Percentiles rank a stretch among this genome's conserved stretches.
Conservation (phyloP, 2,888 invertebrate genomes). For the Rhagonycha fulva region DNA sequence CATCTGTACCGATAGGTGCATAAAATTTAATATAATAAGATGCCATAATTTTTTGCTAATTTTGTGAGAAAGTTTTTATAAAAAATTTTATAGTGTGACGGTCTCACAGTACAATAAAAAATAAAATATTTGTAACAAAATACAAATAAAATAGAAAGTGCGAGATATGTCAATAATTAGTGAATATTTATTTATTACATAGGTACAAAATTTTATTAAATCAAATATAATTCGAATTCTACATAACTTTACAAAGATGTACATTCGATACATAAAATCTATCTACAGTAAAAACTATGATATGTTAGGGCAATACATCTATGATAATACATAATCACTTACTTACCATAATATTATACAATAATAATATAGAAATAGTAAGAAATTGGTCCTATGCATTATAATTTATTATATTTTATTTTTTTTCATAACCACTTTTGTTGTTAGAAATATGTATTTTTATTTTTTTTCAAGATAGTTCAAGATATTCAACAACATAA, state of each 20-base stretch:
- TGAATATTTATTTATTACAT: slow-evolving; percentile 1
- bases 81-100: too few species aligned
- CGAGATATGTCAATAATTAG: neutral
- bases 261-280: slow-evolving; percentile 13
- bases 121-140: too few species aligned
- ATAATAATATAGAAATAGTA: slow-evolving; percentile 48
- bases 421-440: slow-evolving; percentile 23
- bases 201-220: slow-evolving; percentile 14
- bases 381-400: slow-evolving; percentile 54
- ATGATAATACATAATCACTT: slow-evolving; percentile 11
- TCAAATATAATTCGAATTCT: slow-evolving; percentile 10
- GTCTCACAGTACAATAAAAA: too few species aligned
- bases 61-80: too few species aligned
- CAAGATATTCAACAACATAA: neutral
- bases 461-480: neutral
- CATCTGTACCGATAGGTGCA: too few species aligned
- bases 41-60: too few species aligned
- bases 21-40: too few species aligned
- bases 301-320: slow-evolving; percentile 22
- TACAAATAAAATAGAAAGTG: neutral
- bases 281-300: slow-evolving; percentile 22
- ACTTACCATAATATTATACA: slow-evolving; percentile 13
- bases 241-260: slow-evolving; percentile 11
- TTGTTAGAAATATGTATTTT: neutral
- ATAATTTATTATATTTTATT: slow-evolving; percentile 40